Percentiles rank a stretch among this genome's conserved stretches.
These are phyloP conservation scores for Rhingia campestris DNA, from an alignment of 2,888 invertebrate genomes.

Conservation along the genomic window DNA sequence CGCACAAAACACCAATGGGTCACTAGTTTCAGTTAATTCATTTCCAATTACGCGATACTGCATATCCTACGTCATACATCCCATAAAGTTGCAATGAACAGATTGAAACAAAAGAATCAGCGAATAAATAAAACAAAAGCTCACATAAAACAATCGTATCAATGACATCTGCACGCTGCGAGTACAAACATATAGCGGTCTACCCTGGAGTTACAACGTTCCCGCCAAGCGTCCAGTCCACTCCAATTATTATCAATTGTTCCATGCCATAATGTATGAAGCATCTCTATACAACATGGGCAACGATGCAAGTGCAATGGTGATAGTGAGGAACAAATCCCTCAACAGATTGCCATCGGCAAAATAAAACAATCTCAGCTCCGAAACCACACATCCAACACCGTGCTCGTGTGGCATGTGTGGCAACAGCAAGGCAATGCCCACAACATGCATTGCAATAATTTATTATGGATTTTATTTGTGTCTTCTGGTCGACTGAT, in stretches of 20 bases:
- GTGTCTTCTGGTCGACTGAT: conserved; percentile 30
- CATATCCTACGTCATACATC: neutral
- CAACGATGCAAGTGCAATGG: conserved; percentile 40
- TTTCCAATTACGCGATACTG: neutral
- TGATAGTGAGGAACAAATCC: conserved; percentile 14
- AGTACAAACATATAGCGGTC: neutral
- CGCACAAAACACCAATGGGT: neutral
- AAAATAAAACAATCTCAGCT: neutral
- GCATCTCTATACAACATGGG: conserved; percentile 10
- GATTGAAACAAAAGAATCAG: conserved; percentile 2
- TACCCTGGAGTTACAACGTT: conserved; percentile 22
- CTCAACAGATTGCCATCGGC: conserved; percentile 31
- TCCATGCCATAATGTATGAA: conserved; percentile 29
- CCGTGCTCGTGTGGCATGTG: neutral
- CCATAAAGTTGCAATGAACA: neutral
- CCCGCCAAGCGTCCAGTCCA: conserved; percentile 7
- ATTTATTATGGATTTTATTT: conserved; percentile 40
- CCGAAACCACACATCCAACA: conserved; percentile 16
- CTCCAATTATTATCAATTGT: conserved; percentile 48
- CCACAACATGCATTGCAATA: conserved; percentile 33
- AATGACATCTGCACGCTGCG: conserved; percentile 22
- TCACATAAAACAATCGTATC: conserved; percentile 22
- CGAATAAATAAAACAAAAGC: conserved; percentile 2
- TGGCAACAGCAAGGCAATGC: conserved; percentile 1
- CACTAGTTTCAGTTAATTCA: neutral